Percentiles rank a stretch among this genome's conserved stretches.
Evolutionary conservation across 2,888 invertebrate species (phyloP).

Genomic region (Drosophila quinaria): DNA sequence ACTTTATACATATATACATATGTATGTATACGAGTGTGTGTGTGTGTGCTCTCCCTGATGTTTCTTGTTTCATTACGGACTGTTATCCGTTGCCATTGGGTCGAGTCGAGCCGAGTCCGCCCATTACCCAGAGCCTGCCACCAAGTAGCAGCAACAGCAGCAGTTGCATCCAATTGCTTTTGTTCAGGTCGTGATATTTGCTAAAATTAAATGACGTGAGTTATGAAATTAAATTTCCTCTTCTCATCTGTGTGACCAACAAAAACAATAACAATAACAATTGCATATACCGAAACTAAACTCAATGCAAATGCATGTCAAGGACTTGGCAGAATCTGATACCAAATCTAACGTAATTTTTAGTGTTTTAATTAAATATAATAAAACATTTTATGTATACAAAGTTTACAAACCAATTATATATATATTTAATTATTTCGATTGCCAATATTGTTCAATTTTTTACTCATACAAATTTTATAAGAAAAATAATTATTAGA

Average conservation of each 20-base stretch:
- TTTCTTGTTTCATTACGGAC: slow-evolving; percentile 75
- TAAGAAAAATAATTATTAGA: neutral
- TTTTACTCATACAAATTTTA: neutral
- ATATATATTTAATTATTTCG: neutral
- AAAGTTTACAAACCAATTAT: neutral
- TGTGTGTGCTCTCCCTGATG: slow-evolving; percentile 43
- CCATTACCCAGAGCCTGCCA: slow-evolving; percentile 33
- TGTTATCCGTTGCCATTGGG: slow-evolving; percentile 6
- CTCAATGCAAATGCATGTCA: slow-evolving; percentile 37
- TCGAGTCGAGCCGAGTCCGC: slow-evolving; percentile 13
- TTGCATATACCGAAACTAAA: neutral
- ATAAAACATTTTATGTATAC: neutral
- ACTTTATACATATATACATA: slow-evolving; percentile 23
- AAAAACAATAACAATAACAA: slow-evolving; percentile 18
- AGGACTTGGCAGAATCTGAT: slow-evolving; percentile 10
- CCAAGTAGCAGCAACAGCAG: slow-evolving; percentile 47
- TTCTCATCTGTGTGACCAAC: slow-evolving; percentile 2
- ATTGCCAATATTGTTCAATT: neutral
- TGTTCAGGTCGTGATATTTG: slow-evolving; percentile 84
- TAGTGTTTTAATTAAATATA: slow-evolving; percentile 4
- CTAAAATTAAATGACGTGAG: slow-evolving; percentile 84
- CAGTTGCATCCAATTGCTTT: slow-evolving; percentile 84
- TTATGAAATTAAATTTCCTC: slow-evolving; percentile 78
- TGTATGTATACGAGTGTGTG: slow-evolving; percentile 28
- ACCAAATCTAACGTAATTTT: neutral